These are phyloP conservation scores for Catharus bicknelli DNA, from an alignment of 2,113 vertebrate species.

Conservation along the genomic window DNA sequence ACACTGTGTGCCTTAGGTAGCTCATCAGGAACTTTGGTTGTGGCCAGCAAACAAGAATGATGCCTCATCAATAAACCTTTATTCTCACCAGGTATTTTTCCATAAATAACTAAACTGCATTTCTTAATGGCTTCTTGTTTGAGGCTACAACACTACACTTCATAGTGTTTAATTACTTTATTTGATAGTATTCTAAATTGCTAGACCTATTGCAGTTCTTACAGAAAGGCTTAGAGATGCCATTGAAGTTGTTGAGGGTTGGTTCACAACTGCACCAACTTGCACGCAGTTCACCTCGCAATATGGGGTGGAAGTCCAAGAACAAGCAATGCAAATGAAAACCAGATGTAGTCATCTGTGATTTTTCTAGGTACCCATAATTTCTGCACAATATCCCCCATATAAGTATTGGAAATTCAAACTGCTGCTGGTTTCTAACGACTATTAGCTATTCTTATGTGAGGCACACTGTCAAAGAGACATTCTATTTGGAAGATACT, in stretches of 20 bases:
- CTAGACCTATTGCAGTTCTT: background rate
- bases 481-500: background rate
- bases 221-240: background rate
- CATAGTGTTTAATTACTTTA: background rate
- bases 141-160: background rate
- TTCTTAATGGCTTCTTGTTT: background rate
- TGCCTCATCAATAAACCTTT: background rate
- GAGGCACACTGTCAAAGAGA: background rate
- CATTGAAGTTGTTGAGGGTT: background rate
- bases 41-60: background rate
- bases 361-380: background rate
- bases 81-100: background rate
- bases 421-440: background rate
- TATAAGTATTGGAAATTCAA: background rate
- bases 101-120: background rate
- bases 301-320: background rate
- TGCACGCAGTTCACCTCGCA: background rate
- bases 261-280: background rate
- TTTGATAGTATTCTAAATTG: background rate
- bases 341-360: background rate
- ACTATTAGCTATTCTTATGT: background rate
- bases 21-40: background rate
- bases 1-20: background rate
- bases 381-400: background rate
- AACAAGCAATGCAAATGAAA: background rate